Percentiles rank a stretch among this genome's conserved stretches.
phyloP scores from a whole-genome alignment of 2,113 vertebrate genomes.

The Picathartes gymnocephalus region DNA sequence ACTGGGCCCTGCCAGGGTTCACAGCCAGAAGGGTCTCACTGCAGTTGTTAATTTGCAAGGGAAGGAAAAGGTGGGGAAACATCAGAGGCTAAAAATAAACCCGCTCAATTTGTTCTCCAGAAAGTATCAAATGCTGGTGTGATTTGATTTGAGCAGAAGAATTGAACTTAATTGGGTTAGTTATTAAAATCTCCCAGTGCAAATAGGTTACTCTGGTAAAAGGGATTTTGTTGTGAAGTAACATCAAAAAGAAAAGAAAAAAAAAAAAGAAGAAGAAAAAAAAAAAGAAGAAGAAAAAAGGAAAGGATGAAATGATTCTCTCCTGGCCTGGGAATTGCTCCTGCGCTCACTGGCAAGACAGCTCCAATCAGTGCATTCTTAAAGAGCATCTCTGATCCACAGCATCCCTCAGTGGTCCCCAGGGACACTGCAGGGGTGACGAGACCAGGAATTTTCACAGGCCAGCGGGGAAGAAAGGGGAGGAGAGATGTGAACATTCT shows the following conservation, averaged over 20 bases:
- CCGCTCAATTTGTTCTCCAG: neutral
- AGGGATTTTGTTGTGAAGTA: constrained; percentile 32
- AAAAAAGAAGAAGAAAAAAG: neutral
- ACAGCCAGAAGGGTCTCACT: neutral
- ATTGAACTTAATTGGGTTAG: constrained; percentile 51
- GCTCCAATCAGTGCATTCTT: neutral
- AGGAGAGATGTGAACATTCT: neutral
- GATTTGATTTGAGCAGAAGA: constrained; percentile 38
- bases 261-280: neutral
- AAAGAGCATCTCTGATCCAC: constrained; percentile 8
- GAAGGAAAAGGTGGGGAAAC: neutral
- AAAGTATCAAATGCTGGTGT: neutral
- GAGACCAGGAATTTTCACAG: neutral
- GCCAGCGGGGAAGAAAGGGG: neutral
- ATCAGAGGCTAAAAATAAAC: constrained; percentile 35
- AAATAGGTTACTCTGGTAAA: constrained; percentile 32
- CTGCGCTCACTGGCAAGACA: neutral
- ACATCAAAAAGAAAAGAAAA: neutral
- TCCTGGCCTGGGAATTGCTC: neutral
- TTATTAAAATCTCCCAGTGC: constrained; percentile 49
- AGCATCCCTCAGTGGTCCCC: constrained; percentile 42
- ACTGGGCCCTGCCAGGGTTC: neutral
- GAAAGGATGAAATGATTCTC: neutral
- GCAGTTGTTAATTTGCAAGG: constrained; percentile 2
- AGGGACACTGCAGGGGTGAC: neutral